These are phyloP conservation scores for Asarcornis scutulata DNA, from an alignment of 2,113 vertebrate species.

Conservation along the genomic window DNA sequence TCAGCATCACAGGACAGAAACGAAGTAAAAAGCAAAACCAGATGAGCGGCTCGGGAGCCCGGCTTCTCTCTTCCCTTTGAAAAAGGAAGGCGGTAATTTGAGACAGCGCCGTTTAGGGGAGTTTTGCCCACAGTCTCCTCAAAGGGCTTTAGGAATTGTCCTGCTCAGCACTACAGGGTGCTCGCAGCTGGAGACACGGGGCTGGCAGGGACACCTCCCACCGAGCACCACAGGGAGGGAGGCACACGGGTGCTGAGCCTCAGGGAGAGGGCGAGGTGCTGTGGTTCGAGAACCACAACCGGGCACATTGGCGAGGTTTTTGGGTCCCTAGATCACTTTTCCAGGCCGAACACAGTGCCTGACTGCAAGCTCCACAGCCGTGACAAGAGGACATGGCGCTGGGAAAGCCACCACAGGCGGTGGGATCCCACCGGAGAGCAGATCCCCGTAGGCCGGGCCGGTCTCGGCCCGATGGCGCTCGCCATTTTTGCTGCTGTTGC, in stretches of 20 bases:
- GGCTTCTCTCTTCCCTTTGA: neutral
- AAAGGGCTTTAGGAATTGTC: neutral
- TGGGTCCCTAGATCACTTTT: fast-evolving
- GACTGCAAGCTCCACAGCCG: neutral
- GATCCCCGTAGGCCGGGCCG: neutral
- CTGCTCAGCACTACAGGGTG: neutral
- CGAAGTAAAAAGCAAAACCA: constrained; percentile 46
- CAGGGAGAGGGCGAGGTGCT: neutral
- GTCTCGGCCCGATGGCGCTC: fast-evolving
- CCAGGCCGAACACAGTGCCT: fast-evolving
- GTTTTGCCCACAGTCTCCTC: constrained; percentile 9
- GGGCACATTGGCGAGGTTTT: neutral
- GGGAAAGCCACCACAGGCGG: neutral
- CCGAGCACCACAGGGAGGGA: neutral
- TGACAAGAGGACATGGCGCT: too few relatives aligned
- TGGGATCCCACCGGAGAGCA: neutral
- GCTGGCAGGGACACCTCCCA: neutral
- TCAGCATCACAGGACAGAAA: constrained; percentile 23
- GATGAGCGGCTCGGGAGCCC: neutral
- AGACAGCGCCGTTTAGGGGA: neutral
- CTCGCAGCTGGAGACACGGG: neutral
- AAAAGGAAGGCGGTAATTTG: constrained; percentile 1
- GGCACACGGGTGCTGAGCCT: neutral
- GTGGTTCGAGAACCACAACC: neutral
- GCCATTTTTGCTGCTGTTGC: neutral